Conservation (phyloP, 2,113 vertebrate species). For the Clupea harengus region DNA sequence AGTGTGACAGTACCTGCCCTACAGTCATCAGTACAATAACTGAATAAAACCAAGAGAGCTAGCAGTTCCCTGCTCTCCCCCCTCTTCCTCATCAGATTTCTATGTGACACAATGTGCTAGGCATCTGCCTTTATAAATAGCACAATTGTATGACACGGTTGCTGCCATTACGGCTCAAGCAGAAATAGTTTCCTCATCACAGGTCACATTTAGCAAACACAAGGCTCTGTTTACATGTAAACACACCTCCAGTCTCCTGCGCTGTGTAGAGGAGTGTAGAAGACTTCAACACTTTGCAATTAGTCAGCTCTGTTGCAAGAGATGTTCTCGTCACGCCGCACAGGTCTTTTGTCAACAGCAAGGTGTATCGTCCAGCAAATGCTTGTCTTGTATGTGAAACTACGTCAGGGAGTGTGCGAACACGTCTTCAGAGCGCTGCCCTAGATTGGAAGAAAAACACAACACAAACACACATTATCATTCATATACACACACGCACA, state of each 20-base stretch:
- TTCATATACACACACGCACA: constrained; percentile 37
- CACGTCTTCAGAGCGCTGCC: constrained; percentile 48
- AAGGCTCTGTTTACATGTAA: constrained; percentile 63
- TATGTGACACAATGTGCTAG: constrained; percentile 2
- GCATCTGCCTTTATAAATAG: constrained; percentile 17
- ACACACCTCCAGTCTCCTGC: constrained; percentile 44
- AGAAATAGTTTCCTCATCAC: constrained; percentile 57
- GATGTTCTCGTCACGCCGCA: constrained; percentile 33
- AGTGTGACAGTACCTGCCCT: constrained; percentile 60
- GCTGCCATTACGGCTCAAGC: constrained; percentile 56
- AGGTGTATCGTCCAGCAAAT: background rate
- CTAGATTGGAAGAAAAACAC: constrained; percentile 1
- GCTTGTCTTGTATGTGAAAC: constrained; percentile 57
- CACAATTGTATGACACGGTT: constrained; percentile 23
- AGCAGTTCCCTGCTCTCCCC: constrained; percentile 36
- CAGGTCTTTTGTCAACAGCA: background rate
- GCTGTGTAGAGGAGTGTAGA: constrained; percentile 54
- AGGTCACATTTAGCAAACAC: constrained; percentile 55
- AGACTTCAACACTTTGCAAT: constrained; percentile 62
- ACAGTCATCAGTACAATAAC: constrained; percentile 69
- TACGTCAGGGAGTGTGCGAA: constrained; percentile 59
- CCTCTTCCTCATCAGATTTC: background rate
- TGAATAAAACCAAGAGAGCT: constrained; percentile 52
- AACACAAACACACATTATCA: constrained; percentile 42
- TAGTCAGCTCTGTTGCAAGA: constrained; percentile 68